Evolutionary conservation across 2,113 vertebrate species (phyloP).

Genomic region (Halcyon senegalensis): DNA sequence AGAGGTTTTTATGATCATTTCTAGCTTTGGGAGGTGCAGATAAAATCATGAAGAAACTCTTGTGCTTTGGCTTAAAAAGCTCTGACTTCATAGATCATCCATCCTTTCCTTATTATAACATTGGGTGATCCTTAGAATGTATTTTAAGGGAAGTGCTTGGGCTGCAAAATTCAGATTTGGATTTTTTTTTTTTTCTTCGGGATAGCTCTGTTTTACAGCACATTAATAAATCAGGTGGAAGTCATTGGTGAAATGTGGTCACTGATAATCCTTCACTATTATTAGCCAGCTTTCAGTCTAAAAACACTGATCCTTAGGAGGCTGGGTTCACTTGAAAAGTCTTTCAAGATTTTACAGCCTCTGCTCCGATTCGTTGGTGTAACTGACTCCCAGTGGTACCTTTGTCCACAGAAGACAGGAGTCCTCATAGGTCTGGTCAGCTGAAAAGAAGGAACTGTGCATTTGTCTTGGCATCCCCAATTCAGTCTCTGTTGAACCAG

Average conservation of each 20-base stretch:
- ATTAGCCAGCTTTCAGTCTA: not conserved
- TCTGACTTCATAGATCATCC: not conserved
- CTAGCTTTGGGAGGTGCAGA: not conserved
- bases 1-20: not conserved
- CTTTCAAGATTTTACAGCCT: not conserved
- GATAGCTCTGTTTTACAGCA: not conserved
- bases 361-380: not conserved
- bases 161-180: slow-evolving; percentile 14
- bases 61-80: not conserved
- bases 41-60: not conserved
- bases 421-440: not conserved
- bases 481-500: not conserved
- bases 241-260: not conserved
- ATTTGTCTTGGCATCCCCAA: not conserved
- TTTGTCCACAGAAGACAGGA: not conserved
- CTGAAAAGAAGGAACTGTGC: not conserved
- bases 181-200: not conserved
- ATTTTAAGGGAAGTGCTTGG: not conserved
- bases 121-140: not conserved
- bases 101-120: not conserved
- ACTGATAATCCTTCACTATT: not conserved
- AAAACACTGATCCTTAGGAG: not conserved
- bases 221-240: not conserved
- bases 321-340: not conserved
- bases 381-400: not conserved